phyloP scores from a whole-genome alignment of 2,888 invertebrate genomes.

The Hipparchia sbordonii region DNA sequence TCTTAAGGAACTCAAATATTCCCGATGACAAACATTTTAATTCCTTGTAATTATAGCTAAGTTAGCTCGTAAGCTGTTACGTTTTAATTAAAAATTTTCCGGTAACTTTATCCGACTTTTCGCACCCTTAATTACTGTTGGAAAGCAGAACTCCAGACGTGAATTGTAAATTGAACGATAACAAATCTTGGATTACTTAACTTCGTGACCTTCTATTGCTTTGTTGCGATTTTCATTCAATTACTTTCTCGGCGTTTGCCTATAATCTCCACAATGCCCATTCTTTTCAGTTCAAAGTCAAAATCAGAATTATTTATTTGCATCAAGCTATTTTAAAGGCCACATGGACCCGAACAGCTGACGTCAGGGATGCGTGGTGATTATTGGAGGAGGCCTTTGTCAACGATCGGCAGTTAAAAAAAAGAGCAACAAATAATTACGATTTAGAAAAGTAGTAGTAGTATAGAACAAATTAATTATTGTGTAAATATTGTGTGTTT shows the following conservation, averaged over 20 bases:
- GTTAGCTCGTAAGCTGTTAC: not conserved
- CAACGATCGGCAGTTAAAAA: too few relatives aligned
- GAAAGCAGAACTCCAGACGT: constrained; percentile 9
- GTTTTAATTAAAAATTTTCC: constrained; percentile 25
- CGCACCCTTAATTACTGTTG: constrained; percentile 13
- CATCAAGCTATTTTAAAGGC: too few relatives aligned
- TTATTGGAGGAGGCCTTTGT: too few relatives aligned
- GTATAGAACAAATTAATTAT: too few relatives aligned
- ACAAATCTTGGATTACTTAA: constrained; percentile 6
- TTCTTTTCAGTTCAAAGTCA: not conserved
- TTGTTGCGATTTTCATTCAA: not conserved
- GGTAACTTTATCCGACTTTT: constrained; percentile 9
- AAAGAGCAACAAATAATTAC: too few relatives aligned
- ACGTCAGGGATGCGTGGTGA: too few relatives aligned
- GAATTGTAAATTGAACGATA: constrained; percentile 17
- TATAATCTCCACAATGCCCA: not conserved
- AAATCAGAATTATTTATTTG: not conserved
- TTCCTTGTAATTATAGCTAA: not conserved
- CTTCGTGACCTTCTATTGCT: constrained; percentile 7
- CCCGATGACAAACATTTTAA: not conserved
- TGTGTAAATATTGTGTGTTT: too few relatives aligned
- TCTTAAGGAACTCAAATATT: not conserved
- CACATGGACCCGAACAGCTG: too few relatives aligned
- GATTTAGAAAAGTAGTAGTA: too few relatives aligned
- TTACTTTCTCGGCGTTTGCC: not conserved